phyloP scores from a whole-genome alignment of 2,113 vertebrate genomes.

The Boulengeromyrus knoepffleri region DNA sequence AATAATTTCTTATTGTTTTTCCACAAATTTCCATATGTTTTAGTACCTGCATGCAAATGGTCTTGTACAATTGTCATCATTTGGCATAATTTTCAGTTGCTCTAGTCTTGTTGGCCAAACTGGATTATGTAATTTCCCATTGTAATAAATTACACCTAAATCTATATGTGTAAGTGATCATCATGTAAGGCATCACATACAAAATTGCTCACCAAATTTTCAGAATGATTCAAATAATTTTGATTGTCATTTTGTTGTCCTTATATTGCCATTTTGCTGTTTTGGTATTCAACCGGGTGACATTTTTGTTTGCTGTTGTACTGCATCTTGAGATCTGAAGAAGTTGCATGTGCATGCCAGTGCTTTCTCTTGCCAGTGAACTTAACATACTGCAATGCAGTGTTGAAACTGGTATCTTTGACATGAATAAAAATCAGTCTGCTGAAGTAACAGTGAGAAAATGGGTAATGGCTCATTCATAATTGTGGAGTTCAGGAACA shows the following conservation, averaged over 20 bases:
- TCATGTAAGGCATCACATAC: neutral
- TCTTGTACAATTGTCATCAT: neutral
- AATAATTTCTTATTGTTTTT: neutral
- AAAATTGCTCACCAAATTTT: neutral
- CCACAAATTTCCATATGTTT: neutral
- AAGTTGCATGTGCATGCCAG: neutral
- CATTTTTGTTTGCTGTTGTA: neutral
- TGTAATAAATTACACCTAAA: neutral
- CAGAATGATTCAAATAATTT: neutral
- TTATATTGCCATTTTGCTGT: neutral
- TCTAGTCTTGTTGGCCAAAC: neutral
- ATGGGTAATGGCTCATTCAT: neutral
- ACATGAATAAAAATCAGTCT: neutral
- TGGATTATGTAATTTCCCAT: neutral
- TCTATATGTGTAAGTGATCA: neutral
- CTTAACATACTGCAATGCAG: neutral
- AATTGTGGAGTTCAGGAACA: neutral
- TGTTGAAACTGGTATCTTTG: neutral
- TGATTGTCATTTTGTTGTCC: neutral
- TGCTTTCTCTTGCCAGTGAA: neutral
- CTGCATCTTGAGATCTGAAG: neutral
- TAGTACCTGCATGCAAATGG: neutral
- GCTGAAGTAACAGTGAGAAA: neutral
- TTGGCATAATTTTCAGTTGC: neutral
- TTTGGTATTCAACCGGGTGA: neutral